phyloP scores from a whole-genome alignment of 2,888 invertebrate species.

The Frankliniella intonsa region DNA sequence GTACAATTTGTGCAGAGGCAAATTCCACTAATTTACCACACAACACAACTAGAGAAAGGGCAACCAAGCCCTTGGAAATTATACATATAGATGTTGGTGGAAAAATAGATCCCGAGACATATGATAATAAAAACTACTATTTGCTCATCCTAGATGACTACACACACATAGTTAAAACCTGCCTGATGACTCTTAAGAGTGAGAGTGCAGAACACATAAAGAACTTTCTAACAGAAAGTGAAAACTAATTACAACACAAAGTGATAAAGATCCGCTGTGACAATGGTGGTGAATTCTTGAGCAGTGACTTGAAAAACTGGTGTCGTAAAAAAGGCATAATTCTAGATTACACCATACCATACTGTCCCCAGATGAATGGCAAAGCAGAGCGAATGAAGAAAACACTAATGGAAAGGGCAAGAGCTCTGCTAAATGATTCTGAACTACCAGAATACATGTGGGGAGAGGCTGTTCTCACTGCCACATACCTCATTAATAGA shows the following conservation, averaged over 20 bases:
- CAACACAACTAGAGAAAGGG: slow-evolving; percentile 6
- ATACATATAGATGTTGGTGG: slow-evolving; percentile 43
- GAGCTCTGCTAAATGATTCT: slow-evolving; percentile 35
- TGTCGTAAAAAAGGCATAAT: slow-evolving; percentile 27
- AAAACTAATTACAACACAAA: background rate
- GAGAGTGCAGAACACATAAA: background rate
- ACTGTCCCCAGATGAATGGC: slow-evolving; percentile 38
- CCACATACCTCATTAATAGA: slow-evolving; percentile 28
- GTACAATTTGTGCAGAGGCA: slow-evolving; percentile 43
- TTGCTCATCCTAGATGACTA: slow-evolving; percentile 43
- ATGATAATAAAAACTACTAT: slow-evolving; percentile 43
- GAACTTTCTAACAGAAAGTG: background rate
- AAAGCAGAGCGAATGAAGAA: slow-evolving; percentile 38
- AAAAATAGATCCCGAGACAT: slow-evolving; percentile 42
- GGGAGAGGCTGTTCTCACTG: slow-evolving; percentile 22
- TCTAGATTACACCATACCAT: background rate
- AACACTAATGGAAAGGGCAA: slow-evolving; percentile 37
- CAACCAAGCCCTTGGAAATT: slow-evolving; percentile 41
- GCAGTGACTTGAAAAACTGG: background rate
- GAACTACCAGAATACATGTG: slow-evolving; percentile 22
- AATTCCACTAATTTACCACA: slow-evolving; percentile 43
- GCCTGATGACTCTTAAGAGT: slow-evolving; percentile 36
- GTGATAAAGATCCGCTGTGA: background rate
- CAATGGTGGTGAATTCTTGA: background rate
- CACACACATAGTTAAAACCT: slow-evolving; percentile 42